Conservation (phyloP, 2,113 vertebrate species). For the Pseudorectes ferrugineus region DNA sequence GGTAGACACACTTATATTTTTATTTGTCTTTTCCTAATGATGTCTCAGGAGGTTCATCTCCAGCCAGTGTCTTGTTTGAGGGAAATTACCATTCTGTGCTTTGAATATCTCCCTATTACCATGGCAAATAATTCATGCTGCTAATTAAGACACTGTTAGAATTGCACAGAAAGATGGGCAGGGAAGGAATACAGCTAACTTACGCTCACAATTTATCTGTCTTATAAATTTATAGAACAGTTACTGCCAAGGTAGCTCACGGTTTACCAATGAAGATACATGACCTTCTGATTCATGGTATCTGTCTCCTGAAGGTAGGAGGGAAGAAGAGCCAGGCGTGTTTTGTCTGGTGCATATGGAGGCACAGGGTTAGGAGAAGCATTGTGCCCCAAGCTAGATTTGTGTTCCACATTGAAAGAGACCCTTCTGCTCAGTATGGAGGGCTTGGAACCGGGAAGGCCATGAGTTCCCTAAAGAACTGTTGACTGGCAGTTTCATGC, state of each 20-base stretch:
- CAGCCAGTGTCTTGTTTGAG: not conserved
- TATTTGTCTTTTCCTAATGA: not conserved
- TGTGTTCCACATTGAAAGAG: not conserved
- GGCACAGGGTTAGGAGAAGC: not conserved
- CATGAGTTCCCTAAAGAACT: fast-evolving
- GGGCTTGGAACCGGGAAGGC: not conserved
- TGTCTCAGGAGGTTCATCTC: not conserved
- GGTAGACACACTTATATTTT: not conserved
- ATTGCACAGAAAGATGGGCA: not conserved
- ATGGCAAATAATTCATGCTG: not conserved
- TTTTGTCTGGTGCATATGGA: not conserved
- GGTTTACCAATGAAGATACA: not conserved
- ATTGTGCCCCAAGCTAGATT: fast-evolving
- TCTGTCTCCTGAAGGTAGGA: not conserved
- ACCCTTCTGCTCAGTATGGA: not conserved
- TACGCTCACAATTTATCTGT: not conserved
- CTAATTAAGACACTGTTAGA: not conserved
- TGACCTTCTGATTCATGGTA: not conserved
- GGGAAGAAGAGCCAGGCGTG: not conserved
- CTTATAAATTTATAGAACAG: not conserved
- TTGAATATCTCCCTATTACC: not conserved
- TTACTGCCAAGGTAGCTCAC: not conserved
- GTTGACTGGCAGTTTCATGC: no score
- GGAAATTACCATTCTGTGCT: not conserved
- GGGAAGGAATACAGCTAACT: not conserved